Percentiles rank a stretch among this genome's conserved stretches.
These are phyloP conservation scores for Miichthys miiuy DNA, from an alignment of 2,797 vertebrate genomes.

Conservation along the genomic window DNA sequence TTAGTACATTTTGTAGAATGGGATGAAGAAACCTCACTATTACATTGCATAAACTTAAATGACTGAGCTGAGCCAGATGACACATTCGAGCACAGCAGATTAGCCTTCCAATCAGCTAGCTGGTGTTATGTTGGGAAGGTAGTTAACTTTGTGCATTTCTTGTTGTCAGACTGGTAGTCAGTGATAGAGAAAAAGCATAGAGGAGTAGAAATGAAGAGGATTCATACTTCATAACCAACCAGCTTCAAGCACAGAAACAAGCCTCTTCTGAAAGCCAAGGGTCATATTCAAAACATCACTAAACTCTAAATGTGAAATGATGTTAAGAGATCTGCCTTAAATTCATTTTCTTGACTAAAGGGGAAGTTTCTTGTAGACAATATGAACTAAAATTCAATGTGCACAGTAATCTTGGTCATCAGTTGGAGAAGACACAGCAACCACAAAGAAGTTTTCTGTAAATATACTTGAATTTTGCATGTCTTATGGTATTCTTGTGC, in stretches of 20 bases:
- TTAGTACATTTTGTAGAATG: background rate
- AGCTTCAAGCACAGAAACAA: background rate
- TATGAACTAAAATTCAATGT: background rate
- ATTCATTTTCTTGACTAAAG: background rate
- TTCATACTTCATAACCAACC: background rate
- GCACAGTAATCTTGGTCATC: slow-evolving; percentile 15
- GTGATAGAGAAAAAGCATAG: background rate
- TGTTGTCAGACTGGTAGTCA: slow-evolving; percentile 1
- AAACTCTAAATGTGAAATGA: background rate
- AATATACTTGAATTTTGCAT: background rate
- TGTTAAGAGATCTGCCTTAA: background rate
- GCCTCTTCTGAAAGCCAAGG: background rate
- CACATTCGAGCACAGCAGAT: background rate
- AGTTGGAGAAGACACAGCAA: slow-evolving; percentile 3
- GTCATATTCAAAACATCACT: background rate
- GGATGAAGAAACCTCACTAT: background rate
- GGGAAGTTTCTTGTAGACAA: background rate
- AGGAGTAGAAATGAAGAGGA: background rate
- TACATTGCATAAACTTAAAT: background rate
- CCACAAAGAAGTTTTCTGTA: background rate
- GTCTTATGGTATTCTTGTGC: background rate
- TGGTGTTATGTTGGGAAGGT: background rate
- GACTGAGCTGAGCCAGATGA: background rate
- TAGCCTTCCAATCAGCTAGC: background rate
- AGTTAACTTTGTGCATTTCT: slow-evolving; percentile 4